Base-by-base conservation (phyloP, 2,113 vertebrate species). In the Nothobranchius kuhntae region DNA sequence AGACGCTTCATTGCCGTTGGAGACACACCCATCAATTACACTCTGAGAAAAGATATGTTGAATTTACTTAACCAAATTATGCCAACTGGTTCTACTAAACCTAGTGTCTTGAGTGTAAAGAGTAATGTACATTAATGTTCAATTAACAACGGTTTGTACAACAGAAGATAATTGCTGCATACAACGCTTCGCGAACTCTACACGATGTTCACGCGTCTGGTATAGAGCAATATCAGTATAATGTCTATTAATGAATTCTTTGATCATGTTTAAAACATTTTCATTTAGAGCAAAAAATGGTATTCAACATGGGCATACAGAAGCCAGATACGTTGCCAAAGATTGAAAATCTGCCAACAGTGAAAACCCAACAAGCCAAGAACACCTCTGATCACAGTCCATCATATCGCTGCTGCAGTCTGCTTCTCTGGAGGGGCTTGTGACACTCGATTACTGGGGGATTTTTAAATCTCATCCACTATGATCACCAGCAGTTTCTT, bases 351-450 rank as follows among this genome's bases (percentile, higher is more conserved):
- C 57, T 73, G 66, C 12, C 63, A 68, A 57, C 44, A 75, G 48
- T 42, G 15, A 72, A 61, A 75, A 3, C 50, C 61, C 40, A 21
- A 62, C 68, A 46, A 67, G 65, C 26, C 74, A 62, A 35, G 38
- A 63, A 30, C 56, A 68, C 54, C 61, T 85, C 70, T 82, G 81
- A 87, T 87, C 65, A 53, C 46, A 67, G 75, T 70, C 84, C 84
- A 86, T 57, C 66, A 42, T 53, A 79, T 80, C 74, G 86, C 72
- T 73, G 63, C 15, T 61, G 73, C 75, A 63, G 76, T 51, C 66
- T 57, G 63, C 57, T 50, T 71, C 13, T 74, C 82, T 83, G 71
- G 30, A 21, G 73, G 81, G 70, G 54, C 36, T 21, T 53, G 65
- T 61, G 59, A 78, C 55, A 64, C 50, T 64, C n/a, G 64, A 83